Conservation (phyloP, 2,797 vertebrate species). For the Leptodactylus fallax region DNA sequence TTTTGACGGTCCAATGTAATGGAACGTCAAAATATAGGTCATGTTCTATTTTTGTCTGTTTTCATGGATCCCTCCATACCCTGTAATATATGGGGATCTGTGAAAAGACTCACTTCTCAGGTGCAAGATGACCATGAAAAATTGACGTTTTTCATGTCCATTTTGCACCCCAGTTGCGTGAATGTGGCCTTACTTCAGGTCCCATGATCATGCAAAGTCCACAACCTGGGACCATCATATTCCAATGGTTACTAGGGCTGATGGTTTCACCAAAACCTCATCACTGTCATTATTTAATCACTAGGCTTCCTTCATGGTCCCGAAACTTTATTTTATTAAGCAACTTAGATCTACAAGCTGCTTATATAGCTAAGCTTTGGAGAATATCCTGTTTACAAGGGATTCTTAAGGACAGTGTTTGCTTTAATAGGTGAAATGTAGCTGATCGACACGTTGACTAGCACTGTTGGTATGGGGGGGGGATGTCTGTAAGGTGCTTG, state of each 20-base stretch:
- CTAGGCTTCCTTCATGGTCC: constrained; percentile 18
- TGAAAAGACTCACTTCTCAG: too few species aligned
- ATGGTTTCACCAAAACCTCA: background rate
- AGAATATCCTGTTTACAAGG: constrained; percentile 40
- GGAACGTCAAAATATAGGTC: too few species aligned
- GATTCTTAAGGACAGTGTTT: constrained; percentile 37
- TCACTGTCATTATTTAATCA: background rate
- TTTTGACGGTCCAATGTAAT: too few species aligned
- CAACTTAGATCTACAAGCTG: constrained; percentile 42
- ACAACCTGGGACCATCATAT: background rate
- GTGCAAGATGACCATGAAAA: too few species aligned
- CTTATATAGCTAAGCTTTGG: constrained; percentile 23
- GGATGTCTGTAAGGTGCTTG: background rate
- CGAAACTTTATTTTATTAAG: constrained; percentile 38
- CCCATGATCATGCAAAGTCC: too few species aligned
- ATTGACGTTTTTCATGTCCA: too few species aligned
- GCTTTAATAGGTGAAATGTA: constrained; percentile 25
- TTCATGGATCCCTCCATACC: too few species aligned
- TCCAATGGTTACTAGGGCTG: background rate
- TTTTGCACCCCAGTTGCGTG: too few species aligned
- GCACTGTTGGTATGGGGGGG: background rate
- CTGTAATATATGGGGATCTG: too few species aligned
- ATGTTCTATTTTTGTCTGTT: too few species aligned
- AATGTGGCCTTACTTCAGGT: too few species aligned
- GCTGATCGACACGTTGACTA: background rate